Conservation (phyloP, 2,797 vertebrate genomes). For the Sebastes melanostomus region DNA sequence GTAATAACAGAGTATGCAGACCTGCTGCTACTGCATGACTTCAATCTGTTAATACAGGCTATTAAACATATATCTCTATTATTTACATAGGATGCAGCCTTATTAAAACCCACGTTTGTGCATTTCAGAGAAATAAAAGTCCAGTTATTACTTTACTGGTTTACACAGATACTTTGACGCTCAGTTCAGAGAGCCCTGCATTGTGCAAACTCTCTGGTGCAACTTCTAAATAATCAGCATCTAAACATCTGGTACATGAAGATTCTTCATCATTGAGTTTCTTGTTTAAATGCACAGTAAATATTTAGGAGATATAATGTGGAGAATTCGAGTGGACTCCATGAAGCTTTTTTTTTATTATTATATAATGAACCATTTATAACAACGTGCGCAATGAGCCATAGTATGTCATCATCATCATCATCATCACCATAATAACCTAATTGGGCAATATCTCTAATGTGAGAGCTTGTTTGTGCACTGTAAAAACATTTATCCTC, state of each 20-base stretch:
- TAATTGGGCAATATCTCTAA: conserved; percentile 56
- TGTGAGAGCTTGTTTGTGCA: conserved; percentile 52
- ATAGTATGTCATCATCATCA: conserved; percentile 11
- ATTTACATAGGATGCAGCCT: background rate
- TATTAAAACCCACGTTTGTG: background rate
- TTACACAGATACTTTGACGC: background rate
- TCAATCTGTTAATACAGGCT: background rate
- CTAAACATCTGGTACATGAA: background rate
- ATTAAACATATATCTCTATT: background rate
- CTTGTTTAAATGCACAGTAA: background rate
- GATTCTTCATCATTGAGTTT: background rate
- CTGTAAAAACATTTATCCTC: conserved; percentile 70
- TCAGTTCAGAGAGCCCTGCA: background rate
- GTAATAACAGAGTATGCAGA: background rate
- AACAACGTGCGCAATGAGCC: conserved; percentile 16
- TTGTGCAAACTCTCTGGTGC: background rate
- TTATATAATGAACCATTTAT: conserved; percentile 15
- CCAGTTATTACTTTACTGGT: background rate
- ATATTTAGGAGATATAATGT: background rate
- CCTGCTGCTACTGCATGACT: background rate
- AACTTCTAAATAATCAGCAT: conserved; percentile 5
- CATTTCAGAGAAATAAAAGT: background rate
- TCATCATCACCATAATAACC: conserved; percentile 18
- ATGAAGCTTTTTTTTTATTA: background rate
- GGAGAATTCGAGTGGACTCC: background rate